These are phyloP conservation scores for Pseudobourletiella spinata DNA, from an alignment of 1,140 invertebrate genomes.

Conservation along the genomic window DNA sequence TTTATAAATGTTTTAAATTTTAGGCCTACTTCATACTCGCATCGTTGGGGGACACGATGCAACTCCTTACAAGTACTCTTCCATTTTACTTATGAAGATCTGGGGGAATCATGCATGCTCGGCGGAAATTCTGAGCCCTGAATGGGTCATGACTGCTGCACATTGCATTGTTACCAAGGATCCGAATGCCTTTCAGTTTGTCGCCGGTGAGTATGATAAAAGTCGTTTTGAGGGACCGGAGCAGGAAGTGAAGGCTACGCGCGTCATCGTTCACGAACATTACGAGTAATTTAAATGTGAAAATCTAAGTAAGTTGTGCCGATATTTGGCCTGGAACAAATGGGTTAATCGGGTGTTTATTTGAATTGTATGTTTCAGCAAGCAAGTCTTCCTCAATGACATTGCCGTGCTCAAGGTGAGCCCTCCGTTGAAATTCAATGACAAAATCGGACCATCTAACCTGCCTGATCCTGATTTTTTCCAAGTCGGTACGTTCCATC, in stretches of 20 bases:
- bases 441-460: conserved; percentile 49
- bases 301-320: not conserved
- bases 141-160: not conserved
- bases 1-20: no score
- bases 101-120: not conserved
- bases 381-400: not conserved
- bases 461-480: no score
- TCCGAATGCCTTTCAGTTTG: not conserved
- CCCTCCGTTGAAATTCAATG: not conserved
- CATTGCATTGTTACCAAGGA: conserved; percentile 21
- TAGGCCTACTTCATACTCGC: no score
- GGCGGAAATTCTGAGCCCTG: not conserved
- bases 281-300: not conserved
- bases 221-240: not conserved
- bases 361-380: no score
- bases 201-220: not conserved
- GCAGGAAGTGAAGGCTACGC: not conserved
- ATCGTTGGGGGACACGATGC: not conserved
- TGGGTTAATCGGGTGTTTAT: no score
- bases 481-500: no score
- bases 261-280: not conserved
- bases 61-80: not conserved
- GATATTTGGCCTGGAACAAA: not conserved
- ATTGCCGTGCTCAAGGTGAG: not conserved
- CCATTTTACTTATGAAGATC: not conserved